Conservation (phyloP, 2,797 vertebrate species). For the Apogon talboti region DNA sequence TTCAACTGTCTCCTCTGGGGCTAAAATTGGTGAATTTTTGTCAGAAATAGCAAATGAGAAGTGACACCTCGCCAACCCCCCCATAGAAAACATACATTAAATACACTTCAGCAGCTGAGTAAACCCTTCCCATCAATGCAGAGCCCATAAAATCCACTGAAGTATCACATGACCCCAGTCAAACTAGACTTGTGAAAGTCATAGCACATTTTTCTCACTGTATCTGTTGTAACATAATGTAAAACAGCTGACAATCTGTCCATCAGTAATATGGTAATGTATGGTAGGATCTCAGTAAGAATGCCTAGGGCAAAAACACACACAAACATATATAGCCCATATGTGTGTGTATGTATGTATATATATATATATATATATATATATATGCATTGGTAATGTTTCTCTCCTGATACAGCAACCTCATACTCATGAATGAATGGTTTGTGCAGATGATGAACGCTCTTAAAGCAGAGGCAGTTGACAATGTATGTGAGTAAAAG, state of each 20-base stretch:
- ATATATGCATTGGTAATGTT: slow-evolving; percentile 21
- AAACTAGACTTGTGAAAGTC: slow-evolving; percentile 17
- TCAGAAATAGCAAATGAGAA: slow-evolving; percentile 38
- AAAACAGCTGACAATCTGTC: slow-evolving; percentile 19
- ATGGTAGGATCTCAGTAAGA: slow-evolving; percentile 4
- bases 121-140: too few relatives aligned
- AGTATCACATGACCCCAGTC: slow-evolving; percentile 25
- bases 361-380: too few relatives aligned
- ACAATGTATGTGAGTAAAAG: slow-evolving; percentile 48
- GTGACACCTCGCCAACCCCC: slow-evolving; percentile 19
- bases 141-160: slow-evolving; percentile 12
- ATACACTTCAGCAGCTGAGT: slow-evolving; percentile 46
- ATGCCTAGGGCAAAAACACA: slow-evolving; percentile 14
- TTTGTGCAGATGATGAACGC: slow-evolving; percentile 5
- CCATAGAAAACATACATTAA: slow-evolving; percentile 26
- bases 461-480: slow-evolving; percentile 10
- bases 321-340: slow-evolving; percentile 1
- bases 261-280: slow-evolving; percentile 16
- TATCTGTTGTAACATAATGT: slow-evolving; percentile 2
- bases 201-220: slow-evolving; percentile 10
- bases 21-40: slow-evolving; percentile 57
- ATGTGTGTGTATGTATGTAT: too few relatives aligned
- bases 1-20: slow-evolving; percentile 35
- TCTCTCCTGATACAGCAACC: neutral
- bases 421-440: slow-evolving; percentile 12